Percentiles rank a stretch among this genome's conserved stretches.
phyloP scores from a whole-genome alignment of 2,113 vertebrate genomes.

The Megaceryle torquata region DNA sequence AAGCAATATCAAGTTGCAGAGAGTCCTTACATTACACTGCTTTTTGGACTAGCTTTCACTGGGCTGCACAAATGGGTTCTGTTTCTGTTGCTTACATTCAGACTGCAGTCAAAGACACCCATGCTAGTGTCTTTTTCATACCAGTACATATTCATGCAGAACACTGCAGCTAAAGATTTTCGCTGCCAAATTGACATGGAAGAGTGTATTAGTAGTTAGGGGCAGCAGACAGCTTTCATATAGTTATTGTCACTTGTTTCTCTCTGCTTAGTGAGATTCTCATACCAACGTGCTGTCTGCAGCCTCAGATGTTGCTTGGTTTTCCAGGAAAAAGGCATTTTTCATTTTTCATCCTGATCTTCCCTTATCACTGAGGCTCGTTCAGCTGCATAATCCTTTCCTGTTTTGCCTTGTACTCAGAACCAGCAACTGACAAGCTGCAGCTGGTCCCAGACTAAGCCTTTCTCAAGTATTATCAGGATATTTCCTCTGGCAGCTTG shows the following conservation, averaged over 20 bases:
- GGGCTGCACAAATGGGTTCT: neutral
- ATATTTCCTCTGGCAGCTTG: neutral
- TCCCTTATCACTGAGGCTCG: neutral
- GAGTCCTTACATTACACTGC: neutral
- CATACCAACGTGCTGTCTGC: neutral
- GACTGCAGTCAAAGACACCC: neutral
- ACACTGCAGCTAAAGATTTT: neutral
- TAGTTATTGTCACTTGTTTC: neutral
- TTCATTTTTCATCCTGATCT: constrained; percentile 1
- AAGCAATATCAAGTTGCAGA: neutral
- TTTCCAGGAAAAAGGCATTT: neutral
- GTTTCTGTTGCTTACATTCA: accelerated
- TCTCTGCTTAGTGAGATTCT: neutral
- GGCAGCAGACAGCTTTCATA: neutral
- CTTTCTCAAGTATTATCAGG: neutral
- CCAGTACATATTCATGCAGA: neutral
- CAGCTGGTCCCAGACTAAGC: neutral
- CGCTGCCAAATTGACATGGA: neutral
- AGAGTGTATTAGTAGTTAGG: neutral
- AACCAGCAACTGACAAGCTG: neutral
- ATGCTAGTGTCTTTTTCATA: neutral
- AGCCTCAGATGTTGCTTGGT: neutral
- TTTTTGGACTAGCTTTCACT: neutral
- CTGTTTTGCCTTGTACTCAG: constrained; percentile 5
- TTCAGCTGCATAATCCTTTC: constrained; percentile 26